Evolutionary conservation across 1,140 invertebrate genomes (phyloP), one percentile per base, ranked within the genome.

Genomic region (Camponotus pennsylvanicus): DNA sequence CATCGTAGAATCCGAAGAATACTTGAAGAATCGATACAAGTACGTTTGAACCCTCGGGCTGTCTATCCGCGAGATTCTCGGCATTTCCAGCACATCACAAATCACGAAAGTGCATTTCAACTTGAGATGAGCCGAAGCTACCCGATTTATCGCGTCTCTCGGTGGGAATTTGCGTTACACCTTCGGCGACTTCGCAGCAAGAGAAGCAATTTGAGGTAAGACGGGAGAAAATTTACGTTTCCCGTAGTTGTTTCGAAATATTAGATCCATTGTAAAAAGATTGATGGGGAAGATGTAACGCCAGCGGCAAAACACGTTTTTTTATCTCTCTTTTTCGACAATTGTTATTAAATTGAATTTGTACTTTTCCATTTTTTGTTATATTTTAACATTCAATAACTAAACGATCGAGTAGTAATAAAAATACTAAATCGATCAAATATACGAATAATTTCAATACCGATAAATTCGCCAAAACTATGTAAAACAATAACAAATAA

Each of bases 51-150:
- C 66, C 78, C 55, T 37, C 42, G 18, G 78, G 57, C 63, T 42
- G 64, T 86, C 85, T 73, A 75, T 15, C 42, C 49, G 79, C 21
- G 59, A 66, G 61, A 82, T 27, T 67, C 71, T 82, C 73, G 73
- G 49, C 75, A 85, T 45, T 85, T 79, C 75, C 64, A 77, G 57
- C 21, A 59, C 77, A 70, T 79, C 66, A 63, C 76, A 86, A 86
- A 82, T 82, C 77, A 66, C 55, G 66, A 79, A 86, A 86, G 85
- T 86, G 85, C 32, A 86, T 86, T 82, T 67, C 55, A 70, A 86
- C 75, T 85, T 78, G 61, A 67, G 71, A 85, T 64, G 82, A 85
- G 73, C 40, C 73, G 63, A 42, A 76, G 34, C 73, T 52, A 45
- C n/a, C 3, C 73, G 73, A 85, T 85, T 76, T 77, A 77, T 64